Evolutionary conservation across 2,797 vertebrate species (phyloP).

Genomic region (Eurystomus glaucurus): DNA sequence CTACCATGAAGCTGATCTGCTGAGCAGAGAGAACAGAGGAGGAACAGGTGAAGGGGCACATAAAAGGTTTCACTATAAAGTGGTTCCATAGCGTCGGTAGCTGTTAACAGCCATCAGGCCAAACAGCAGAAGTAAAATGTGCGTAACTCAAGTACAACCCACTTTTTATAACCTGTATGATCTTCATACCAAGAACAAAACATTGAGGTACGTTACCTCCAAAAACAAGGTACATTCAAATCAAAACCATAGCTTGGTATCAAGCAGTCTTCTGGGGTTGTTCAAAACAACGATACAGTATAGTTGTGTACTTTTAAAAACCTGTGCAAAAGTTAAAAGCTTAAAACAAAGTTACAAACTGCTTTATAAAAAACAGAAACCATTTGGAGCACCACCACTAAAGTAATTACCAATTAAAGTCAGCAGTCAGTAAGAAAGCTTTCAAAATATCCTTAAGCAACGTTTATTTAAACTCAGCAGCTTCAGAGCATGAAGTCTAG

Average conservation of each 20-base stretch:
- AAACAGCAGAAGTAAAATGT: slow-evolving; percentile 71
- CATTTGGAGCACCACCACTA: not conserved
- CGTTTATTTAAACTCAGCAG: not conserved
- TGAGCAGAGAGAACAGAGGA: not conserved
- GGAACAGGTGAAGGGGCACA: not conserved
- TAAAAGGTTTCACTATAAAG: slow-evolving; percentile 77
- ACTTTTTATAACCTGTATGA: not conserved
- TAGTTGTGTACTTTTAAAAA: not conserved
- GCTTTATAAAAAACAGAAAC: not conserved
- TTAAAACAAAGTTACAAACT: not conserved
- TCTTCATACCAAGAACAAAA: not conserved
- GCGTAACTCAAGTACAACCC: slow-evolving; percentile 13
- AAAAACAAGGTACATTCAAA: not conserved
- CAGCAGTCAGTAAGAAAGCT: not conserved
- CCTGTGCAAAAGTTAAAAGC: not conserved
- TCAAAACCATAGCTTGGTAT: not conserved
- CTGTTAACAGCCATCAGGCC: slow-evolving; percentile 52
- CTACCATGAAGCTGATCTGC: not conserved
- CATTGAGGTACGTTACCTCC: not conserved
- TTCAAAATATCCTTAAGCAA: not conserved
- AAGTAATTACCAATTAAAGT: not conserved
- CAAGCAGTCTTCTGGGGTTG: not conserved
- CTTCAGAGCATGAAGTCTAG: not conserved
- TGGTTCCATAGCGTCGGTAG: slow-evolving; percentile 58
- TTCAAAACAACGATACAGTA: not conserved